A percentile compares a stretch with the other conserved stretches of the same genome.
Evolutionary conservation across 1,140 invertebrate genomes (phyloP).

Genomic region (Euwallacea fornicatus): DNA sequence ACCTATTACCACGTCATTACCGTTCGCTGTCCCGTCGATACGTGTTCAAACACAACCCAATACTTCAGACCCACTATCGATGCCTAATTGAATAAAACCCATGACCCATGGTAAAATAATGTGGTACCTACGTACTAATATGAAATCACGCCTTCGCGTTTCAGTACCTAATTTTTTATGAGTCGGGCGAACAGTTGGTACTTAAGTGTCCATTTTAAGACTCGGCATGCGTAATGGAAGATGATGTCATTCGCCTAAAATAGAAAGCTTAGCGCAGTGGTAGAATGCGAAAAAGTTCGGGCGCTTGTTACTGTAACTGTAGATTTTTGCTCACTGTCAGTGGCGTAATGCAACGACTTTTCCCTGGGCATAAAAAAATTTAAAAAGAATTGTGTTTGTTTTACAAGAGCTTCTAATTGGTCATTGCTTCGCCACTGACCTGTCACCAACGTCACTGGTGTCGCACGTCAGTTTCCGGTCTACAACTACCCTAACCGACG

Average conservation of each 20-base stretch:
- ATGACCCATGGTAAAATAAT: neutral
- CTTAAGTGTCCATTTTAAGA: constrained; percentile 25
- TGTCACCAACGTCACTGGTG: too few relatives aligned
- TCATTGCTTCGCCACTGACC: too few relatives aligned
- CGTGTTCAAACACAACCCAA: too few relatives aligned
- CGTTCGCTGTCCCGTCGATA: too few relatives aligned
- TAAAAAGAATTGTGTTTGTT: neutral
- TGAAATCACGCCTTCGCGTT: constrained; percentile 15
- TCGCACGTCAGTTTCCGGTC: too few relatives aligned
- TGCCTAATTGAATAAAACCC: constrained; percentile 3
- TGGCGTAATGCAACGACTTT: neutral
- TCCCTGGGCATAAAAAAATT: neutral
- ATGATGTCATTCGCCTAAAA: constrained; percentile 20
- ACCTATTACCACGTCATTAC: too few relatives aligned
- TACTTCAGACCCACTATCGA: neutral
- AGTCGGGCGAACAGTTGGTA: constrained; percentile 14
- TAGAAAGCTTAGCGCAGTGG: constrained; percentile 9
- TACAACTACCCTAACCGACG: too few relatives aligned
- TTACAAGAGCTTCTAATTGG: too few relatives aligned
- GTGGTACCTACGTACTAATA: constrained; percentile 14
- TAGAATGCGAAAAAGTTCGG: constrained; percentile 12
- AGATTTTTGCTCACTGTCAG: neutral
- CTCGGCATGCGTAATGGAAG: constrained; percentile 18
- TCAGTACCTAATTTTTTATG: constrained; percentile 13
- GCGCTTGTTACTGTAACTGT: constrained; percentile 8